Evolutionary conservation across 2,797 vertebrate species (phyloP).

Genomic region (Scarus forsteni): DNA sequence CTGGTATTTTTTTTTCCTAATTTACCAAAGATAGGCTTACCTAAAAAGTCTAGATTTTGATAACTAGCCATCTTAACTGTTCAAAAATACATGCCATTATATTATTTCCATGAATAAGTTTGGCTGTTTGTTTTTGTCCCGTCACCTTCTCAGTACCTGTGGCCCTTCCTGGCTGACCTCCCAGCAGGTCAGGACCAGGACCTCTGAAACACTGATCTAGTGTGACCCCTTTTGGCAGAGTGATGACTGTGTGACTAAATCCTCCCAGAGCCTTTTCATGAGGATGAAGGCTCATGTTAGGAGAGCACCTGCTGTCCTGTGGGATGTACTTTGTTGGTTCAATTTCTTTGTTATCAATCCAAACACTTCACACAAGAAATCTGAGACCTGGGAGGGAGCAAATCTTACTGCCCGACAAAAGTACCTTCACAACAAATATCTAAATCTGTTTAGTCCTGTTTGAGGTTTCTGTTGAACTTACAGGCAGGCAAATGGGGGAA

Average conservation of each 20-base stretch:
- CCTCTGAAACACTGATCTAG: not conserved
- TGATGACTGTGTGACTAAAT: not conserved
- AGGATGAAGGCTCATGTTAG: not conserved
- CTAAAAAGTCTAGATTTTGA: too few relatives aligned
- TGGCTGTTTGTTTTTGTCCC: too few relatives aligned
- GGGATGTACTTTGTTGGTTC: slow-evolving; percentile 1
- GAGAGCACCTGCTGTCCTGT: slow-evolving; percentile 4
- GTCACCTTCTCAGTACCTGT: too few relatives aligned
- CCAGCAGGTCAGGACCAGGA: not conserved
- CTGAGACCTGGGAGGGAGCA: not conserved
- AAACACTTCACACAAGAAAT: slow-evolving; percentile 11
- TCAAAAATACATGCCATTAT: too few relatives aligned
- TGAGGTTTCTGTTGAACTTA: slow-evolving; percentile 23
- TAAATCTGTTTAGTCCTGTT: not conserved
- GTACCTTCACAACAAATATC: not conserved
- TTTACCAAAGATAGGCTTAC: too few relatives aligned
- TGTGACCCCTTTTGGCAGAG: not conserved
- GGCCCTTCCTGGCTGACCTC: too few relatives aligned
- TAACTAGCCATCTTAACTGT: too few relatives aligned
- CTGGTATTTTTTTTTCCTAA: too few relatives aligned
- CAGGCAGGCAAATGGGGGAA: not conserved
- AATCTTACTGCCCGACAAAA: not conserved
- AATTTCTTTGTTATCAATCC: slow-evolving; percentile 19
- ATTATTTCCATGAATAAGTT: too few relatives aligned
- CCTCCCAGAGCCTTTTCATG: not conserved